These are phyloP conservation scores for Ammodytes dubius DNA, from an alignment of 2,113 vertebrate genomes.

Conservation along the genomic window DNA sequence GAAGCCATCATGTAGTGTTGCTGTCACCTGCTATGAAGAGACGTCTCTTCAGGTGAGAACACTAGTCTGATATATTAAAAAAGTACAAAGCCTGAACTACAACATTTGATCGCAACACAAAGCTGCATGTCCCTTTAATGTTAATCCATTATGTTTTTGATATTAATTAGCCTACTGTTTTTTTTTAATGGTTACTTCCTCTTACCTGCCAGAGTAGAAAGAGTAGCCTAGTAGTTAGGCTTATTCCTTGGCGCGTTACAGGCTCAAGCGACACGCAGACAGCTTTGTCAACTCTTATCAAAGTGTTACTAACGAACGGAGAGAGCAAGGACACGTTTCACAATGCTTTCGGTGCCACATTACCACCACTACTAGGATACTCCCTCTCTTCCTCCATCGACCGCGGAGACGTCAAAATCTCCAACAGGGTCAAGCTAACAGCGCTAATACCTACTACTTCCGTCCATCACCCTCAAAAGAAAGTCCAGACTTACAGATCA, in stretches of 20 bases:
- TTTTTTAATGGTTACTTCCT: background rate
- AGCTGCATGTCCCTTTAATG: background rate
- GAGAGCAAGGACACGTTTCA: background rate
- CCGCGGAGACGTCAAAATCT: fast-evolving
- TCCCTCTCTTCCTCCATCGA: too few relatives aligned
- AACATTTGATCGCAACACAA: background rate
- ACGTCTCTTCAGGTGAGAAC: too few relatives aligned
- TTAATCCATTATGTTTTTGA: background rate
- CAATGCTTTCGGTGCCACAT: too few relatives aligned
- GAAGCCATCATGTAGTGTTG: background rate
- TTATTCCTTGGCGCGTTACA: background rate
- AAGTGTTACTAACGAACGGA: background rate
- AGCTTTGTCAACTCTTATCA: background rate
- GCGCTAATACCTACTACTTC: background rate
- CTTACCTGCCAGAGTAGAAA: slow-evolving; percentile 36
- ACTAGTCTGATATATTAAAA: too few relatives aligned
- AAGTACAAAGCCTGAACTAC: background rate
- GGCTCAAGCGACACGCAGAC: background rate
- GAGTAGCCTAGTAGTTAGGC: too few relatives aligned
- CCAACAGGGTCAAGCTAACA: background rate
- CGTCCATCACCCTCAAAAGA: slow-evolving; percentile 6
- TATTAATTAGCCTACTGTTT: too few relatives aligned
- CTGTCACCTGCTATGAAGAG: too few relatives aligned
- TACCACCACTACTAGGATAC: background rate
- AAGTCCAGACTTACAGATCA: background rate